Evolutionary conservation across 2,888 invertebrate genomes (phyloP).

Genomic region (Parapristionchus giblindavisi): DNA sequence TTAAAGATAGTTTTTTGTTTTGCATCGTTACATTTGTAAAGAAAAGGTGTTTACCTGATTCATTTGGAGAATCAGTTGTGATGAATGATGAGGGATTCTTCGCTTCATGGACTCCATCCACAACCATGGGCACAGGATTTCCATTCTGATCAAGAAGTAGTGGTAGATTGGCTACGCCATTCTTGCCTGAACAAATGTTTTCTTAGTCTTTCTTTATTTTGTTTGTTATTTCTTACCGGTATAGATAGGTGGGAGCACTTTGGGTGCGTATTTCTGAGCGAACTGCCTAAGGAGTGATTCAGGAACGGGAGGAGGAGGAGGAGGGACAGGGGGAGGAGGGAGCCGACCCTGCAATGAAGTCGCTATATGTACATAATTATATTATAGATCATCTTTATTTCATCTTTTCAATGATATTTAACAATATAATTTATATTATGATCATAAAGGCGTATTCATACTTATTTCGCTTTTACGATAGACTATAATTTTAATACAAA

Average conservation of each 20-base stretch:
- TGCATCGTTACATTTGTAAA: no score
- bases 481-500: neutral
- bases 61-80: constrained; percentile 1
- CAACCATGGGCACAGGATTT: constrained; percentile 32
- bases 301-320: constrained; percentile 37
- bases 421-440: no score
- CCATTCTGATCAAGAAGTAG: constrained; percentile 37
- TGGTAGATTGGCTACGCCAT: constrained; percentile 35
- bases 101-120: constrained; percentile 30
- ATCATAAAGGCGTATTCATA: no score
- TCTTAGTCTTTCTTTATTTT: neutral
- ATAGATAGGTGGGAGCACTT: constrained; percentile 33
- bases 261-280: constrained; percentile 27
- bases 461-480: no score
- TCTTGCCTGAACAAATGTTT: neutral
- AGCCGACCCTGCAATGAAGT: neutral
- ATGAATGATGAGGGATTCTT: neutral
- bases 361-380: neutral
- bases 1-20: no score
- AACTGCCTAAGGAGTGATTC: constrained; percentile 30
- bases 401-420: no score
- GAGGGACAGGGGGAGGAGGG: constrained; percentile 17
- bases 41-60: neutral
- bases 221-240: no score
- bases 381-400: no score